A percentile compares a stretch with the other conserved stretches of the same genome.
phyloP scores from a whole-genome alignment of 2,888 invertebrate genomes.

The Plagiodera versicolora region DNA sequence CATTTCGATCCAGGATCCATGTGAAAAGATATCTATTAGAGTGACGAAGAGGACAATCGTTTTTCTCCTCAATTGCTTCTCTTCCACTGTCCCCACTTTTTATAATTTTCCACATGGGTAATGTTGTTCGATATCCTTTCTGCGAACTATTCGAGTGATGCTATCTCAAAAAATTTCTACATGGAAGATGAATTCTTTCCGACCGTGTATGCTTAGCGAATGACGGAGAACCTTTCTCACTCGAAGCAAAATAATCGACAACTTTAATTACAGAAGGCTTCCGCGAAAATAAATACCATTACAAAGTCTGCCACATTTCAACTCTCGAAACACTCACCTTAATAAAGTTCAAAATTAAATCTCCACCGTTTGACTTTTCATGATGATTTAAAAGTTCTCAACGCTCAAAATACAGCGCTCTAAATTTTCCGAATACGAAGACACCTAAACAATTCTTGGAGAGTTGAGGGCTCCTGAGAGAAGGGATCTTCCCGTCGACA shows the following conservation, averaged over 20 bases:
- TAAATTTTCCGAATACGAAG: slow-evolving; percentile 20
- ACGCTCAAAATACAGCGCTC: slow-evolving; percentile 47
- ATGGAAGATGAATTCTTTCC: no score
- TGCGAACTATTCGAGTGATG: no score
- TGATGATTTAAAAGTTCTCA: slow-evolving; percentile 49
- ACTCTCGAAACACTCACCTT: slow-evolving; percentile 32
- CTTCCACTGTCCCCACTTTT: no score
- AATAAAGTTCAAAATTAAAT: slow-evolving; percentile 51
- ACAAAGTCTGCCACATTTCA: slow-evolving; percentile 5
- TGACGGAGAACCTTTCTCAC: background rate
- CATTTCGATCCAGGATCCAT: no score
- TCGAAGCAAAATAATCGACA: background rate
- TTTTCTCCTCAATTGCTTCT: no score
- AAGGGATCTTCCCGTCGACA: background rate
- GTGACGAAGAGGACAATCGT: no score
- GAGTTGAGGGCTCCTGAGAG: background rate
- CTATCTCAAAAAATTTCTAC: no score
- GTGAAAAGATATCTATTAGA: no score
- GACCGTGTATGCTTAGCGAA: background rate
- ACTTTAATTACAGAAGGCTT: background rate
- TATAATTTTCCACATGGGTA: no score
- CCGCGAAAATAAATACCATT: slow-evolving; percentile 26
- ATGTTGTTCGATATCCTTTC: no score
- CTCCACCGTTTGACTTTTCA: slow-evolving; percentile 49
- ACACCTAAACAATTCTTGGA: slow-evolving; percentile 7